Conservation (phyloP, 2,113 vertebrate genomes). For the Salvelinus sp. region DNA sequence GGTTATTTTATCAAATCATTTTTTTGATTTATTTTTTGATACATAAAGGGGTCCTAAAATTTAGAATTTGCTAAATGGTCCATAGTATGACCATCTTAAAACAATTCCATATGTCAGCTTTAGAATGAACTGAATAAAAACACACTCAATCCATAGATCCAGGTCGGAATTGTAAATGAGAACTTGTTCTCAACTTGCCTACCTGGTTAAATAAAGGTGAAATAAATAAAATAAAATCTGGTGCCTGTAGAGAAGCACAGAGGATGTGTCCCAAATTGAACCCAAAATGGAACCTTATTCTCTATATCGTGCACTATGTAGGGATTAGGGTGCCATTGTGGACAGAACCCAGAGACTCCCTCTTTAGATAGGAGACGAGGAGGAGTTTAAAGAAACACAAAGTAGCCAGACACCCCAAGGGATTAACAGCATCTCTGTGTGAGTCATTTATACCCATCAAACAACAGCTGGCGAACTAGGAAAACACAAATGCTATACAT, state of each 20-base stretch:
- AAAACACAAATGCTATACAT: conserved; percentile 35
- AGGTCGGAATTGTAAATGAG: too few relatives aligned
- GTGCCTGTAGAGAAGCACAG: background rate
- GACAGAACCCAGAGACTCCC: background rate
- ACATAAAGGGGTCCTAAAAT: too few relatives aligned
- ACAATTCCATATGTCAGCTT: too few relatives aligned
- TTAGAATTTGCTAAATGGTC: too few relatives aligned
- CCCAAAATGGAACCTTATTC: too few relatives aligned
- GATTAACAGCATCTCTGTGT: conserved; percentile 14
- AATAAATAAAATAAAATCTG: background rate
- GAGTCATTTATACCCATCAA: conserved; percentile 9
- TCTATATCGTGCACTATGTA: too few relatives aligned
- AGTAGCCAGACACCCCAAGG: background rate
- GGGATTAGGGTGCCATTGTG: background rate
- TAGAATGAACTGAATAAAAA: background rate
- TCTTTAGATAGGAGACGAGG: conserved; percentile 11
- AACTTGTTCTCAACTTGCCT: too few relatives aligned
- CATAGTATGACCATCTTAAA: too few relatives aligned
- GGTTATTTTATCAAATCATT: too few relatives aligned
- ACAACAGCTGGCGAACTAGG: conserved; percentile 41
- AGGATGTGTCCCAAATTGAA: too few relatives aligned
- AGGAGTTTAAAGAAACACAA: conserved; percentile 49
- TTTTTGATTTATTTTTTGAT: too few relatives aligned
- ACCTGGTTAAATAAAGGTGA: too few relatives aligned
- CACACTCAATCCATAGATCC: background rate